A percentile compares a stretch with the other conserved stretches of the same genome.
phyloP scores from a whole-genome alignment of 2,113 vertebrate genomes.

The Athene cunicularia region DNA sequence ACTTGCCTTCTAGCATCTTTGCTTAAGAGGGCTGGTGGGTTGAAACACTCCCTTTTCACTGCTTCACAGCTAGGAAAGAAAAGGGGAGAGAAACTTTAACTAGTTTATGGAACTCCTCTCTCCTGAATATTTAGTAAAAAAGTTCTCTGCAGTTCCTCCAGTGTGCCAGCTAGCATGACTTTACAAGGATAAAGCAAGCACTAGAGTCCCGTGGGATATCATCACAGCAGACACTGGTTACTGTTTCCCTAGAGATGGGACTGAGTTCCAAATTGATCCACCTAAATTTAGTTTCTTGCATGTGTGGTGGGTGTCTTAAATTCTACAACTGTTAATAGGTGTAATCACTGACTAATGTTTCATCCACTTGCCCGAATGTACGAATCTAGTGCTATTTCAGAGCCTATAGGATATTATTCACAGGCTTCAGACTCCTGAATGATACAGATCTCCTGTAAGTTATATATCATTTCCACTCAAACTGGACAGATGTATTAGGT shows the following conservation, averaged over 20 bases:
- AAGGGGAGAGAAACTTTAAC: background rate
- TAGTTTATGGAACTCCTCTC: background rate
- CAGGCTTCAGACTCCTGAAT: background rate
- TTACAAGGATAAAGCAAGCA: background rate
- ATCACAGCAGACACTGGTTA: background rate
- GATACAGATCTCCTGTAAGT: background rate
- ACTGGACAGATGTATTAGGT: background rate
- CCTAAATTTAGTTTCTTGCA: background rate
- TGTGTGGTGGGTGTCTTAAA: background rate
- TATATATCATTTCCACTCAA: background rate
- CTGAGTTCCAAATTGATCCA: background rate
- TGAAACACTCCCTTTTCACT: background rate
- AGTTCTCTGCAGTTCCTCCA: background rate
- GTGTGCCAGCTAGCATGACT: background rate
- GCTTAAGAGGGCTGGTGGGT: background rate
- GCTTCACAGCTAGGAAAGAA: background rate
- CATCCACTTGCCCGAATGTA: background rate
- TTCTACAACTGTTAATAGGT: background rate
- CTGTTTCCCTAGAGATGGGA: background rate
- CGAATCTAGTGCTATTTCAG: background rate
- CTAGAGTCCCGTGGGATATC: background rate
- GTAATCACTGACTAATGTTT: background rate
- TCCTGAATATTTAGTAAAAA: background rate
- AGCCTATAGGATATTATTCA: background rate
- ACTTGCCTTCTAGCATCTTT: background rate